phyloP scores from a whole-genome alignment of 2,888 invertebrate species.

The Leptodirus hochenwartii region DNA sequence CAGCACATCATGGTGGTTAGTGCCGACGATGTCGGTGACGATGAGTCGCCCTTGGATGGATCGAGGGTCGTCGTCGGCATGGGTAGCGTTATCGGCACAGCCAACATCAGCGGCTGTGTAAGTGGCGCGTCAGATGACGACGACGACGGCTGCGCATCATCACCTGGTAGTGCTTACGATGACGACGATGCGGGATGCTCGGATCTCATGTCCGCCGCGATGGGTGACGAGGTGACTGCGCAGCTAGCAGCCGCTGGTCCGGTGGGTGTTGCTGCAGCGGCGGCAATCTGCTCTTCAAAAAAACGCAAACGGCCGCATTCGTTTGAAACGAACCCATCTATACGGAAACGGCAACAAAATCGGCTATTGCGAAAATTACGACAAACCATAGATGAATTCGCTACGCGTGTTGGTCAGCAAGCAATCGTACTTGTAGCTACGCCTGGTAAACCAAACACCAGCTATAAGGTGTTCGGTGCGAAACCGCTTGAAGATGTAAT shows the following conservation, averaged over 20 bases:
- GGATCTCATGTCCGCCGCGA: slow-evolving; percentile 68
- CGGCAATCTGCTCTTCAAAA: slow-evolving; percentile 89
- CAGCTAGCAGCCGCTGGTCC: slow-evolving; percentile 92
- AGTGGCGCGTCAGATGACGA: slow-evolving; percentile 50
- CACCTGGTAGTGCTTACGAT: slow-evolving; percentile 58
- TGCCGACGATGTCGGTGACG: too few relatives aligned
- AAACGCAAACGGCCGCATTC: slow-evolving; percentile 89
- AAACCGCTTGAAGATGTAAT: slow-evolving; percentile 94
- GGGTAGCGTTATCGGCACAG: too few relatives aligned
- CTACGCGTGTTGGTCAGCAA: slow-evolving; percentile 91
- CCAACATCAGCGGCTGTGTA: too few relatives aligned
- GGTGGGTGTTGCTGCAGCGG: slow-evolving; percentile 90
- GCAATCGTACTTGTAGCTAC: slow-evolving; percentile 92
- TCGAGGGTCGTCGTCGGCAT: too few relatives aligned
- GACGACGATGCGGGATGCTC: too few relatives aligned
- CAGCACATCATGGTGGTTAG: too few relatives aligned
- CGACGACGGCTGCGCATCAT: slow-evolving; percentile 69
- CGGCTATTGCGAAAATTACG: slow-evolving; percentile 71
- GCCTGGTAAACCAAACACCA: slow-evolving; percentile 88
- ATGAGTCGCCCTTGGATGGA: too few relatives aligned
- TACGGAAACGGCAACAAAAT: slow-evolving; percentile 89
- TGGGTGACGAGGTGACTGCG: slow-evolving; percentile 89
- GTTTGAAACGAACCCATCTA: slow-evolving; percentile 94
- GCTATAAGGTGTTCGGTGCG: slow-evolving; percentile 92
- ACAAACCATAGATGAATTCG: slow-evolving; percentile 94